phyloP scores from a whole-genome alignment of 2,888 invertebrate species.

The Nymphalis polychloros region DNA sequence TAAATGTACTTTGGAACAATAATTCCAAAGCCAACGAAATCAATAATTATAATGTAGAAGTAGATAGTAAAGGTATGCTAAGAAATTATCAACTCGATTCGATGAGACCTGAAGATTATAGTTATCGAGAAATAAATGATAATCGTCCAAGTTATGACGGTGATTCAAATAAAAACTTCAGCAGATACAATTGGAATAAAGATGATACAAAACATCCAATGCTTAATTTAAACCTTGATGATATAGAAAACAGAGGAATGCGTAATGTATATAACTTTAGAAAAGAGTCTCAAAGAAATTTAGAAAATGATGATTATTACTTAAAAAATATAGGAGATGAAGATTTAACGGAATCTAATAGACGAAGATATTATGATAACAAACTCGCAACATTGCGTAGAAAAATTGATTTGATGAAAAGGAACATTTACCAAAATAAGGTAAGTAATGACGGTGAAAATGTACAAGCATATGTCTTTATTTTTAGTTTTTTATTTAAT shows the following conservation, averaged over 20 bases:
- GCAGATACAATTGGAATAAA: background rate
- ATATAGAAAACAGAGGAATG: background rate
- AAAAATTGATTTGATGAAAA: constrained; percentile 30
- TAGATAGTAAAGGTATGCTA: constrained; percentile 1
- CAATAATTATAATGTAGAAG: background rate
- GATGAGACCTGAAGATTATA: constrained; percentile 3
- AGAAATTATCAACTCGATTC: constrained; percentile 1
- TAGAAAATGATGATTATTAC: constrained; percentile 26
- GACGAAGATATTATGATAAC: constrained; percentile 62
- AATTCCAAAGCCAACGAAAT: constrained; percentile 3
- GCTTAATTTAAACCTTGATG: background rate
- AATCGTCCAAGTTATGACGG: background rate
- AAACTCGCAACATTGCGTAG: constrained; percentile 59
- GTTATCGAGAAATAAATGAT: background rate
- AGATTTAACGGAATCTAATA: constrained; percentile 51
- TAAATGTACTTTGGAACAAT: constrained; percentile 3
- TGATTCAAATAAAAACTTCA: background rate
- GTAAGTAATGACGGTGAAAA: constrained; percentile 11
- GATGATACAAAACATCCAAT: background rate
- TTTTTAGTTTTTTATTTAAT: no score
- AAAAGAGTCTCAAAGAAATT: constrained; percentile 32
- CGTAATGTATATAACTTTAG: constrained; percentile 18
- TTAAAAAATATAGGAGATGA: constrained; percentile 29
- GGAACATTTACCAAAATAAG: constrained; percentile 19
- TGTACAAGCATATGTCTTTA: no score